Evolutionary conservation across 2,888 invertebrate species (phyloP), one percentile per base, ranked within the genome.

Genomic region (Glyphotaelius pellucidus): DNA sequence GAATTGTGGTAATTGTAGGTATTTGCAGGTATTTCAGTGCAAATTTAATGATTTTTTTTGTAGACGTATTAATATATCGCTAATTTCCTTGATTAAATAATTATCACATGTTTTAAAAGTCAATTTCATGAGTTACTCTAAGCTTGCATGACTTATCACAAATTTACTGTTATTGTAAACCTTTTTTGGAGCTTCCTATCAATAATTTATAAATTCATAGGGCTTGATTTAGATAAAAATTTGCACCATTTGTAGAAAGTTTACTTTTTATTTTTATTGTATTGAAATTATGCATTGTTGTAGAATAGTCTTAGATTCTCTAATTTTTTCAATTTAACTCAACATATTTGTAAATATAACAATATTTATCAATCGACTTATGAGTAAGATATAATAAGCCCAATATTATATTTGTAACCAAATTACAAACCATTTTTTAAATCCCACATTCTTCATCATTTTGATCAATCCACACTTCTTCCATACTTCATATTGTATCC

Each of bases 311-410:
- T 3, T 15, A 25, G 1, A 2, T 25, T 67, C 9, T n/a, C 25
- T 67, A 2, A 67, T 67, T 67, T 67, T 67, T 9, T 67, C 9
- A 67, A 25, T 67, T 67, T n/a, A 67, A n/a, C 67, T 25, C 1
- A 67, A 67, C 25, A 9, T 67, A 4, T 67, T 67, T n/a, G 25
- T 9, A 67, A n/a, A n/a, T 25, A 25, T 7, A 67, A 25, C 2
- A 1, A 83, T 38, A 32, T 90, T 90, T 90, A 32, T 67, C 67
- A 90, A 47, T 93, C 92, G 92, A 93, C 93, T 91, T 93, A 86
- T 92, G 92, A 92, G 93, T 38, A 91, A 93, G 90, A 90, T 89
- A 91, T 47, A 83, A 83, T 35, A 9, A 25, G 32, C 35, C 35
- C 19, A 83, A 83, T 35, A 35, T 35, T 25, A 25, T 25, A 25